Conservation (phyloP, 2,888 invertebrate species). For the Pocota personata region DNA sequence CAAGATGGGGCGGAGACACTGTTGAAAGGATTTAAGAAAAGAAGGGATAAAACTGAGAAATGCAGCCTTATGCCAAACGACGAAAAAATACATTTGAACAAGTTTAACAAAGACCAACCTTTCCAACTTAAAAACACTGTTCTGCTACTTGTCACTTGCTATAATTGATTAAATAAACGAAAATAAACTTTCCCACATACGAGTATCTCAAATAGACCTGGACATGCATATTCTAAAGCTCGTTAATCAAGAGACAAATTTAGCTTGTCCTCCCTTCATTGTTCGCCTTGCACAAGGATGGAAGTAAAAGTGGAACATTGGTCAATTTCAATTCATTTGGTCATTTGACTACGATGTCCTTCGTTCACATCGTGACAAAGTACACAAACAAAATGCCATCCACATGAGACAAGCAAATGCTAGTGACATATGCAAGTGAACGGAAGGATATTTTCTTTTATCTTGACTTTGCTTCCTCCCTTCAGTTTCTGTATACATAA, state of each 20-base stretch:
- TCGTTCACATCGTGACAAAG: slow-evolving; percentile 16
- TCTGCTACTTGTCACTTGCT: background rate
- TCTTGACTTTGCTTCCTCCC: slow-evolving; percentile 14
- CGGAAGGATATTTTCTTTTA: slow-evolving; percentile 43
- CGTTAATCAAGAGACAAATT: slow-evolving; percentile 34
- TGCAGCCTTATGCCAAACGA: no score
- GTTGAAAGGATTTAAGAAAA: no score
- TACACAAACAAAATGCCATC: slow-evolving; percentile 30
- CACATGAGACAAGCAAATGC: slow-evolving; percentile 39
- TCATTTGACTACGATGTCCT: slow-evolving; percentile 63
- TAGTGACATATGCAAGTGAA: slow-evolving; percentile 66
- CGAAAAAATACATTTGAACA: no score
- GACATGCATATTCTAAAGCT: slow-evolving; percentile 30
- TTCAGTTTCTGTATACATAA: slow-evolving; percentile 10
- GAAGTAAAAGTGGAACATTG: slow-evolving; percentile 38
- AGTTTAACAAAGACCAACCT: no score
- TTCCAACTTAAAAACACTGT: no score
- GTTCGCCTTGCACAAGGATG: slow-evolving; percentile 20
- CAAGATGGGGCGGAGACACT: no score
- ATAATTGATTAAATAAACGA: slow-evolving; percentile 38
- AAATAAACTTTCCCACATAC: background rate
- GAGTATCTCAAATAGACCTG: slow-evolving; percentile 11
- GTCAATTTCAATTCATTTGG: slow-evolving; percentile 63
- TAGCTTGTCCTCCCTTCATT: slow-evolving; percentile 47
- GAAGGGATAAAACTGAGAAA: no score